Evolutionary conservation across 53 echinoderm and acorn worm genomes (phyloP).

Genomic region (Crossaster papposus): DNA sequence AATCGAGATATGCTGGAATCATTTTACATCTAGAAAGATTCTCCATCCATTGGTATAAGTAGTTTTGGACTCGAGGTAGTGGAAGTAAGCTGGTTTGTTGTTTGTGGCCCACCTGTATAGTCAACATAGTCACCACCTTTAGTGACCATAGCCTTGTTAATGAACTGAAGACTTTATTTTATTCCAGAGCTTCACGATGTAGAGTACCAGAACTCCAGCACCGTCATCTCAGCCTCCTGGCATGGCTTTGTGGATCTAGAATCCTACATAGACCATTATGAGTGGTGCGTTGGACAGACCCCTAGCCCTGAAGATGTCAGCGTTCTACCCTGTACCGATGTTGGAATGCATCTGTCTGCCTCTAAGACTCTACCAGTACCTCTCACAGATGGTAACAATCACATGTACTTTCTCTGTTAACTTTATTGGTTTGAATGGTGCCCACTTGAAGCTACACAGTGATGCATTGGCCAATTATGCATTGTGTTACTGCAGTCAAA

Average conservation of each 20-base stretch:
- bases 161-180: neutral
- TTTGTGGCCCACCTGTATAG: no score
- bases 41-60: no score
- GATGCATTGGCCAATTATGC: no score
- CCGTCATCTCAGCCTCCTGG: slow-evolving; percentile 57
- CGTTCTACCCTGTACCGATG: slow-evolving; percentile 30
- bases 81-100: no score
- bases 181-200: slow-evolving; percentile 58
- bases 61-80: no score
- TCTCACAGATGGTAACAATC: slow-evolving; percentile 28
- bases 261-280: slow-evolving; percentile 41
- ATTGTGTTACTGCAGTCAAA: no score
- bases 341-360: slow-evolving; percentile 45
- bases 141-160: neutral
- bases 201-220: slow-evolving; percentile 33
- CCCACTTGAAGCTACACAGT: neutral
- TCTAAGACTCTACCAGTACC: neutral
- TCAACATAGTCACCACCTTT: neutral
- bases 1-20: no score
- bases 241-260: slow-evolving; percentile 68
- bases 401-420: neutral
- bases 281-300: slow-evolving; percentile 61
- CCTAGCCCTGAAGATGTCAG: slow-evolving; percentile 2
- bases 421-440: neutral
- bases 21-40: no score